Percentiles rank a stretch among this genome's conserved stretches.
These are phyloP conservation scores for Alviniconcha strummeri DNA, from an alignment of 2,888 invertebrate species.

Conservation along the genomic window DNA sequence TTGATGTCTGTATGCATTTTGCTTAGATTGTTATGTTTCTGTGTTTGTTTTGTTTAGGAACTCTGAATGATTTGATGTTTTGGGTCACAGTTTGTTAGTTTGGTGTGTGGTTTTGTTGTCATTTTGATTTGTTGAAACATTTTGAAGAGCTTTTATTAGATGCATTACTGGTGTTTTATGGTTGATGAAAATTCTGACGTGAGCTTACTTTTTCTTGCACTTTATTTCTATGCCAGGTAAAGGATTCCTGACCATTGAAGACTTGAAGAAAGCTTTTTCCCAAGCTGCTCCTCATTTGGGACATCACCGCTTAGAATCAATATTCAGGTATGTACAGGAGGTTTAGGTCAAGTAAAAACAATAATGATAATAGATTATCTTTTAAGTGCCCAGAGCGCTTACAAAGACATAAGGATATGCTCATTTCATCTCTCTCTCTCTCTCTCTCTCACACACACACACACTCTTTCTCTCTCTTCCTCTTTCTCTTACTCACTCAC, in stretches of 20 bases:
- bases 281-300: constrained; percentile 66
- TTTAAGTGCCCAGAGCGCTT: background rate
- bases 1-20: no score
- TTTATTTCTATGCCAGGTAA: constrained; percentile 52
- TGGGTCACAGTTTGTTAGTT: no score
- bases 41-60: no score
- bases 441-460: no score
- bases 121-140: no score
- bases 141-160: no score
- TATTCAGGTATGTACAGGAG: constrained; percentile 59
- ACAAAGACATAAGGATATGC: no score
- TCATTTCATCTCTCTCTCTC: no score
- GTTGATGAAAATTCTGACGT: constrained; percentile 13
- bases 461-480: background rate
- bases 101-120: no score
- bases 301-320: constrained; percentile 54
- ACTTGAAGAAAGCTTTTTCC: constrained; percentile 62
- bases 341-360: background rate
- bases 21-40: no score
- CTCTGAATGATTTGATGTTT: no score
- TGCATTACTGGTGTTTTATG: background rate
- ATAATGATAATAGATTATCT: background rate
- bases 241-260: constrained; percentile 67
- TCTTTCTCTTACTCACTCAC: background rate
- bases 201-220: background rate